A percentile compares a stretch with the other conserved stretches of the same genome.
phyloP scores from a whole-genome alignment of 2,888 invertebrate genomes.

The Erynnis tages region DNA sequence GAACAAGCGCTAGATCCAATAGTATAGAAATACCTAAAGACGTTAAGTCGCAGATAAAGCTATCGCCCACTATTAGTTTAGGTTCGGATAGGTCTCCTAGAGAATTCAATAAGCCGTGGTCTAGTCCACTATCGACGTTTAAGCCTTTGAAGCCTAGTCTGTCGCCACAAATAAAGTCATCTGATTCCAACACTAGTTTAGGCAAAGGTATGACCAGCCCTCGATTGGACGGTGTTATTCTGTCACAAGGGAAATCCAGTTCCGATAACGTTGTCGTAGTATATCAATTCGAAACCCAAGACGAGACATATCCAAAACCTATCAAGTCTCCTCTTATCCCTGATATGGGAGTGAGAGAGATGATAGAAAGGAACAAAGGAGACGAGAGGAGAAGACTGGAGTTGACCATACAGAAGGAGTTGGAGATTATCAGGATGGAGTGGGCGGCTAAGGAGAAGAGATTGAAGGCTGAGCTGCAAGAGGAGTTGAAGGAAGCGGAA shows the following conservation, averaged over 20 bases:
- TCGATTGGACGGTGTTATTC: conserved; percentile 66
- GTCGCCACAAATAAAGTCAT: conserved; percentile 53
- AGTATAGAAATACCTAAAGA: conserved; percentile 51
- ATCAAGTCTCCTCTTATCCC: conserved; percentile 64
- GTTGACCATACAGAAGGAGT: conserved; percentile 70
- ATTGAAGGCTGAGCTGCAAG: conserved; percentile 76
- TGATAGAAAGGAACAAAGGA: conserved; percentile 66
- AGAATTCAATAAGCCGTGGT: conserved; percentile 62
- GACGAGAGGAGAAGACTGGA: conserved; percentile 64
- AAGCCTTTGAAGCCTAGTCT: conserved; percentile 54
- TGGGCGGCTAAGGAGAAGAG: conserved; percentile 80
- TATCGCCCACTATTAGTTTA: conserved; percentile 60
- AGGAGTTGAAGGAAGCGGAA: conserved; percentile 75
- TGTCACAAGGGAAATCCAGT: conserved; percentile 71
- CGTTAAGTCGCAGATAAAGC: conserved; percentile 49
- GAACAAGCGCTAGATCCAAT: conserved; percentile 43
- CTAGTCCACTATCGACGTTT: conserved; percentile 60
- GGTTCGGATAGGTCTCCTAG: conserved; percentile 59
- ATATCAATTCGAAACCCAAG: conserved; percentile 70
- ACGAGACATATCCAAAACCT: conserved; percentile 51
- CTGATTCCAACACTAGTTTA: conserved; percentile 60
- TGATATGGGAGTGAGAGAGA: conserved; percentile 65
- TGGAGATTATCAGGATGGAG: conserved; percentile 79
- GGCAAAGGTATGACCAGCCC: conserved; percentile 62
- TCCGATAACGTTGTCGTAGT: conserved; percentile 73